Evolutionary conservation across 37 sponge, comb jelly and placozoan genomes (phyloP).

Genomic region (Hormiphora californensis): DNA sequence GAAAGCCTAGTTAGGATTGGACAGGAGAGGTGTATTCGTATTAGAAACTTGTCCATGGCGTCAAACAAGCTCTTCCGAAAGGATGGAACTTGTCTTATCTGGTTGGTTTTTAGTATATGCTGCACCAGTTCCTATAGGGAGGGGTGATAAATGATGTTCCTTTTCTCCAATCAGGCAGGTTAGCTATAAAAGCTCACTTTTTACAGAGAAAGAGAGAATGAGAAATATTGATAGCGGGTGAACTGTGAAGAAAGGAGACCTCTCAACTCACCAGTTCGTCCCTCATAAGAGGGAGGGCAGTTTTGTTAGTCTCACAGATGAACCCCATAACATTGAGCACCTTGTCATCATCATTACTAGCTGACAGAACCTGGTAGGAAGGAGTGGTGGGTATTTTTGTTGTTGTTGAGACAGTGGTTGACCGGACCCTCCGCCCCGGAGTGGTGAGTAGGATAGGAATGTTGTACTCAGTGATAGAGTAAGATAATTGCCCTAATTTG

Average conservation of each 20-base stretch:
- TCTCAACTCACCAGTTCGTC: not conserved
- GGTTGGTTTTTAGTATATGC: not conserved
- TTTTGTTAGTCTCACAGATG: constrained; percentile 17
- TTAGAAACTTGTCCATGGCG: not conserved
- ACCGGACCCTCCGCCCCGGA: too few relatives aligned
- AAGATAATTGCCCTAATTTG: too few relatives aligned
- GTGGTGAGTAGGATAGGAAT: too few relatives aligned
- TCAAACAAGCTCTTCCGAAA: constrained; percentile 12
- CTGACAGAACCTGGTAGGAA: not conserved
- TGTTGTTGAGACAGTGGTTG: too few relatives aligned
- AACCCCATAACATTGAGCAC: not conserved
- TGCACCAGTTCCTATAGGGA: not conserved
- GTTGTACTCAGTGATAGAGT: too few relatives aligned
- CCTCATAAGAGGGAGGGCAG: not conserved
- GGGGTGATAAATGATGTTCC: too few relatives aligned
- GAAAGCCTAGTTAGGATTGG: not conserved
- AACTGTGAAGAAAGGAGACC: not conserved
- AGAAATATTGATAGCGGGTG: too few relatives aligned
- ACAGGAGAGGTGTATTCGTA: not conserved
- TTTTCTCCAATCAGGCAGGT: too few relatives aligned
- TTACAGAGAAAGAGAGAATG: too few relatives aligned
- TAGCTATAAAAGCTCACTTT: too few relatives aligned
- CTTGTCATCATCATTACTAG: not conserved
- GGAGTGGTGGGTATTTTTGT: too few relatives aligned
- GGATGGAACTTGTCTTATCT: constrained; percentile 15